phyloP scores from a whole-genome alignment of 2,113 vertebrate species.

The Mastomys coucha region DNA sequence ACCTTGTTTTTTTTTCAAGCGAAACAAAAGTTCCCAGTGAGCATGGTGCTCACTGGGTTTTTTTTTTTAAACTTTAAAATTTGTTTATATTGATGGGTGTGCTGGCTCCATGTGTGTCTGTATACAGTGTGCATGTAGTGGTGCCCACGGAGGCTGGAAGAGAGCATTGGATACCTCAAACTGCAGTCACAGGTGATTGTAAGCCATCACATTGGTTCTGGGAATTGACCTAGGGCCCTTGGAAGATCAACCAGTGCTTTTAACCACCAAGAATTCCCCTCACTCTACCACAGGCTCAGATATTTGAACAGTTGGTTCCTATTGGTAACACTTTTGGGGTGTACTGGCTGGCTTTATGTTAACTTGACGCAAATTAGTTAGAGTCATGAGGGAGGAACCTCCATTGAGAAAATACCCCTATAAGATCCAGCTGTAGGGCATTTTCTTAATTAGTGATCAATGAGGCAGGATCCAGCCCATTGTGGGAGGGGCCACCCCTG shows the following conservation, averaged over 20 bases:
- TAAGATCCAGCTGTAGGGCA: background rate
- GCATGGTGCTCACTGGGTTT: background rate
- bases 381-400: background rate
- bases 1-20: background rate
- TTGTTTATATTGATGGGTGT: background rate
- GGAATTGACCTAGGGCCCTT: background rate
- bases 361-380: background rate
- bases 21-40: background rate
- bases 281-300: background rate
- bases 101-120: background rate
- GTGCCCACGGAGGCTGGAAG: background rate
- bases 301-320: background rate
- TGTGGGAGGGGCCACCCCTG: background rate
- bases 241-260: background rate
- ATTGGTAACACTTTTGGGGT: background rate
- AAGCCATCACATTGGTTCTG: background rate
- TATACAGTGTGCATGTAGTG: background rate
- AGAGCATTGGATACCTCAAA: background rate
- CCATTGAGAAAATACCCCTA: background rate
- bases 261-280: background rate
- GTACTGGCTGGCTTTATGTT: background rate
- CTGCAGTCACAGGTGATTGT: too few species aligned
- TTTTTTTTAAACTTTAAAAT: background rate
- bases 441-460: background rate
- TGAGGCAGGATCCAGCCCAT: background rate